Percentiles rank a stretch among this genome's conserved stretches.
Evolutionary conservation across 1,140 invertebrate genomes (phyloP).

Genomic region (Drosophila quadrilineata): DNA sequence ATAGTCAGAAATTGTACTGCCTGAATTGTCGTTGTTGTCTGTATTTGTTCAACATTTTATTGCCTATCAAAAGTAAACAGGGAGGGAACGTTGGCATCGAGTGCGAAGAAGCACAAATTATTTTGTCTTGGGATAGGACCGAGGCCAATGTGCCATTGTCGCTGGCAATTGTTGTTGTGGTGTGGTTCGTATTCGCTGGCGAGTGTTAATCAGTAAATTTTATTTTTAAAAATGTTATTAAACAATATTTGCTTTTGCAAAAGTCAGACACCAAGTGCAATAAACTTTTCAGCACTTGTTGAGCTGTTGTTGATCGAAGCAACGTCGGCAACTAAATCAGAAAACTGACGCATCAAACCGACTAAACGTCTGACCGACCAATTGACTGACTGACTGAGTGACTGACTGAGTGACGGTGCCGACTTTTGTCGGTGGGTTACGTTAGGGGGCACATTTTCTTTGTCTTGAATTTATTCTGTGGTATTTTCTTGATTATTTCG

Average conservation of each 20-base stretch:
- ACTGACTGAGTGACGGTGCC: too few relatives aligned
- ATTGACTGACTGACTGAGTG: constrained; percentile 3
- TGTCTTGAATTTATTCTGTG: constrained; percentile 19
- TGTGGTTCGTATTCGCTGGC: constrained; percentile 21
- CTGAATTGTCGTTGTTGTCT: background rate
- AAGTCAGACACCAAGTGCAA: constrained; percentile 66
- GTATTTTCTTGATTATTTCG: constrained; percentile 48
- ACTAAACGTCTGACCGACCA: background rate
- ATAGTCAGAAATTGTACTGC: too few relatives aligned
- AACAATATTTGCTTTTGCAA: constrained; percentile 75
- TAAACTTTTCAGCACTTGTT: constrained; percentile 73
- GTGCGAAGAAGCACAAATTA: constrained; percentile 39
- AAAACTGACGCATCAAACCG: constrained; percentile 17
- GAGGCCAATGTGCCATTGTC: constrained; percentile 44
- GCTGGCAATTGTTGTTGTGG: background rate
- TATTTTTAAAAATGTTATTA: constrained; percentile 79
- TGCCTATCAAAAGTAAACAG: constrained; percentile 43
- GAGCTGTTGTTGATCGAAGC: constrained; percentile 24
- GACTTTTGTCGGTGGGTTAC: constrained; percentile 1
- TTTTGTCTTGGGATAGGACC: constrained; percentile 65
- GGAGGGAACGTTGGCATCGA: constrained; percentile 6
- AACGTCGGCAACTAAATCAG: constrained; percentile 15
- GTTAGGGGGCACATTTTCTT: constrained; percentile 37
- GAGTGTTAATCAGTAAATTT: constrained; percentile 70
- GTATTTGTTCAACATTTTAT: background rate